A percentile compares a stretch with the other conserved stretches of the same genome.
phyloP scores from a whole-genome alignment of 1,140 invertebrate genomes.

The Aplysia californica region DNA sequence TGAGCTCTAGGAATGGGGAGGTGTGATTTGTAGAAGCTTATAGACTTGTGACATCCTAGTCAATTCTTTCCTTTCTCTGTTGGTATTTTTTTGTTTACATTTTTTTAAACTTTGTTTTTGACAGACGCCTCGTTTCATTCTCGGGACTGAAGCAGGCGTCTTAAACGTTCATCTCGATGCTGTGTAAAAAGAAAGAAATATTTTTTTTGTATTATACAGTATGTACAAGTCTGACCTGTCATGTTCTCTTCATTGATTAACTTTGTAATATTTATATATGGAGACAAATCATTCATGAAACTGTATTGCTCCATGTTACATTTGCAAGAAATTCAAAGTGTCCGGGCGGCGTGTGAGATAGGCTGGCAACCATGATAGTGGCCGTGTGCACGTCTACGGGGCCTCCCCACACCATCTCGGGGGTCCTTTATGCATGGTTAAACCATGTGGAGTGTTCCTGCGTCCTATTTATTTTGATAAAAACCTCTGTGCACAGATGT shows the following conservation, averaged over 20 bases:
- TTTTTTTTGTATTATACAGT: neutral
- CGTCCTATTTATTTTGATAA: neutral
- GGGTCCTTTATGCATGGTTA: neutral
- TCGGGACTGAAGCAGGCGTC: too few species aligned
- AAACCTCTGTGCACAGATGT: neutral
- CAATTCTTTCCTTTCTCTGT: neutral
- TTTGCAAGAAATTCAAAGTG: neutral
- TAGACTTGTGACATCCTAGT: too few species aligned
- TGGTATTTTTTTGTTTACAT: neutral
- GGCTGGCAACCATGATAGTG: neutral
- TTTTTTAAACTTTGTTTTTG: neutral
- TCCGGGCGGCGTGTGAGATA: neutral
- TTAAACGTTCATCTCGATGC: slow-evolving; percentile 1
- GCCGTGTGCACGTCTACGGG: neutral
- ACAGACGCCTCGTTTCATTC: neutral
- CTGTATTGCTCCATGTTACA: neutral
- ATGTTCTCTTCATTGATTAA: too few species aligned
- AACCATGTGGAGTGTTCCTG: neutral
- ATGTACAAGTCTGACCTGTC: neutral
- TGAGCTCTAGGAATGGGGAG: too few species aligned
- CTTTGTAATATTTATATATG: neutral
- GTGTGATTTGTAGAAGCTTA: too few species aligned
- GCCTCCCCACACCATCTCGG: neutral
- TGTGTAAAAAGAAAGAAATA: neutral
- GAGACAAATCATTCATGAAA: neutral